Percentiles rank a stretch among this genome's conserved stretches.
These are phyloP conservation scores for Rotaria magnacalcarata DNA, from an alignment of 2,888 invertebrate species.

Conservation along the genomic window DNA sequence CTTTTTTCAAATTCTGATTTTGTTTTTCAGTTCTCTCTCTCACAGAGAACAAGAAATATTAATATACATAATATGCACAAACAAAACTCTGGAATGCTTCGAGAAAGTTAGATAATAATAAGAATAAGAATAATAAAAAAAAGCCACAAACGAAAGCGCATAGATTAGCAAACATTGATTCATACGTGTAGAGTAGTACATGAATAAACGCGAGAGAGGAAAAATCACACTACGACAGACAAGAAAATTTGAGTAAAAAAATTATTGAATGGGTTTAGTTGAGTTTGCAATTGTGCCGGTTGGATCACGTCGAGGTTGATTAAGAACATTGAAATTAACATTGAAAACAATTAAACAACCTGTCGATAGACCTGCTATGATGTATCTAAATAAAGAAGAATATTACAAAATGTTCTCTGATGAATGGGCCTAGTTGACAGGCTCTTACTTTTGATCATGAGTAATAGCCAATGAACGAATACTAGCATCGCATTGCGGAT, in stretches of 20 bases:
- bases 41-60: background rate
- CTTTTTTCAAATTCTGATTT: background rate
- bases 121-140: background rate
- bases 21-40: background rate
- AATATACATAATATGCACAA: background rate
- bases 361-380: slow-evolving; percentile 89
- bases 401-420: too few species aligned
- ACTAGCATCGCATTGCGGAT: slow-evolving; percentile 91
- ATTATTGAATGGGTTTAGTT: background rate
- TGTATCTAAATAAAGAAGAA: slow-evolving; percentile 68
- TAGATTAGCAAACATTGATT: background rate
- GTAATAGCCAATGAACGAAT: slow-evolving; percentile 87
- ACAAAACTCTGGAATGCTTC: background rate
- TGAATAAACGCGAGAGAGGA: background rate
- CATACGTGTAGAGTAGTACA: background rate
- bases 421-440: background rate
- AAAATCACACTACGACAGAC: background rate
- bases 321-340: slow-evolving; percentile 81
- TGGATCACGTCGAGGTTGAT: slow-evolving; percentile 5
- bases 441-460: slow-evolving; percentile 86
- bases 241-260: background rate
- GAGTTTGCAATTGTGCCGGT: background rate
- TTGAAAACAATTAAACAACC: slow-evolving; percentile 97
- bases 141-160: background rate
- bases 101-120: background rate